These are phyloP conservation scores for Sebastes alutus DNA, from an alignment of 2,797 vertebrate genomes.

Conservation along the genomic window DNA sequence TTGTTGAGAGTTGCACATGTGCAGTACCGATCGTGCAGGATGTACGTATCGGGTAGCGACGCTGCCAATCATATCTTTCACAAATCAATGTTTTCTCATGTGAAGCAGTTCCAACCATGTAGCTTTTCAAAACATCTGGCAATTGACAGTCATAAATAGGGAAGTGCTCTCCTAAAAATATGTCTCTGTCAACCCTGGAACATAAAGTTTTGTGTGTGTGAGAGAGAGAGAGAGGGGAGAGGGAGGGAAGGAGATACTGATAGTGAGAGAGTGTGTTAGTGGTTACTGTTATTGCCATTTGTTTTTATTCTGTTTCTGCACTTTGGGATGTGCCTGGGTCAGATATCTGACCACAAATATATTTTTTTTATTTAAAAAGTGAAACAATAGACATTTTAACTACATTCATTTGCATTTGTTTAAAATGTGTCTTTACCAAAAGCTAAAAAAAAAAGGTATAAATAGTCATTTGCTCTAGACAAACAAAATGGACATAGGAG, in stretches of 20 bases:
- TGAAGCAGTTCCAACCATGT: neutral
- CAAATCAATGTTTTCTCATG: neutral
- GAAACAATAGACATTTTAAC: neutral
- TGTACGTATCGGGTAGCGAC: neutral
- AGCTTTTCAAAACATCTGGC: neutral
- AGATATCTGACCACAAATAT: neutral
- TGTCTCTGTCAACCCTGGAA: neutral
- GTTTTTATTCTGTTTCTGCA: neutral
- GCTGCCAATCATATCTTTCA: neutral
- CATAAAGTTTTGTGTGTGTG: neutral
- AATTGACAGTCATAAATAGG: fast-evolving
- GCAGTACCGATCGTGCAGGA: neutral
- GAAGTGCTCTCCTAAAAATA: neutral
- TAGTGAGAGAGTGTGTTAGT: too few relatives aligned
- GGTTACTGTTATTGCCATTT: neutral
- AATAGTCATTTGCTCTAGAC: neutral
- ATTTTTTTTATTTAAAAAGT: neutral
- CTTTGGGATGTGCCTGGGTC: neutral
- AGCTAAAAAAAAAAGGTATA: neutral
- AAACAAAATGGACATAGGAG: neutral
- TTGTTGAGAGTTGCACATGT: too few relatives aligned
- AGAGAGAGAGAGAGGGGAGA: neutral
- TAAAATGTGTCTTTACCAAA: neutral
- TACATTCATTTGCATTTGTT: neutral
- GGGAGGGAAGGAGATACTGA: neutral